Conservation (phyloP, 2,888 invertebrate genomes). For the Aplocera efformata region DNA sequence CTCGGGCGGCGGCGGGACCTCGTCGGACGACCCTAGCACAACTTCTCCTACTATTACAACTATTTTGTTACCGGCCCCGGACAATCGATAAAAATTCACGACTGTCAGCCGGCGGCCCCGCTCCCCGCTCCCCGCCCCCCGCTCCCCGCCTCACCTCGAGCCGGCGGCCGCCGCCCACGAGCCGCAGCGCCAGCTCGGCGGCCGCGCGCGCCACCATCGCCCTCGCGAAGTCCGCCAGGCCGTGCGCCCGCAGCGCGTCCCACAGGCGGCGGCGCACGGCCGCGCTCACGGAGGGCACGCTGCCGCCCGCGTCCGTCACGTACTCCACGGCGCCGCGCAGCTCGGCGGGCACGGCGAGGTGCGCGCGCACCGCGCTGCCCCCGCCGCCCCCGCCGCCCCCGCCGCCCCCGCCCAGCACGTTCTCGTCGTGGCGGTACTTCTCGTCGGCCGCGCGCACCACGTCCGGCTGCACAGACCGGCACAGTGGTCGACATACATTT, state of each 20-base stretch:
- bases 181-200: slow-evolving; percentile 87
- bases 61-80: too few species aligned
- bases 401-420: slow-evolving; percentile 79
- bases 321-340: slow-evolving; percentile 81
- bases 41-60: too few species aligned
- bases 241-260: slow-evolving; percentile 83
- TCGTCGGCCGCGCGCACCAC: slow-evolving; percentile 61
- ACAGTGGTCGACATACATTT: too few species aligned
- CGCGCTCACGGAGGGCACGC: slow-evolving; percentile 87
- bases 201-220: slow-evolving; percentile 91
- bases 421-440: slow-evolving; percentile 91
- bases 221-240: slow-evolving; percentile 75
- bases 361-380: slow-evolving; percentile 25
- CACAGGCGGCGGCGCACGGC: slow-evolving; percentile 85
- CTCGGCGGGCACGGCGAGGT: slow-evolving; percentile 85
- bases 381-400: slow-evolving; percentile 25
- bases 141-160: too few species aligned
- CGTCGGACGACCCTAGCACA: too few species aligned
- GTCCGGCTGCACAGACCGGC: slow-evolving; percentile 44
- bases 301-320: slow-evolving; percentile 89
- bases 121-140: too few species aligned
- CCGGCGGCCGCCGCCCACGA: slow-evolving; percentile 91
- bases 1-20: too few species aligned
- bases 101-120: too few species aligned
- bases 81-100: too few species aligned